Evolutionary conservation across 1,140 invertebrate genomes (phyloP).

Genomic region (Bombus superbus): DNA sequence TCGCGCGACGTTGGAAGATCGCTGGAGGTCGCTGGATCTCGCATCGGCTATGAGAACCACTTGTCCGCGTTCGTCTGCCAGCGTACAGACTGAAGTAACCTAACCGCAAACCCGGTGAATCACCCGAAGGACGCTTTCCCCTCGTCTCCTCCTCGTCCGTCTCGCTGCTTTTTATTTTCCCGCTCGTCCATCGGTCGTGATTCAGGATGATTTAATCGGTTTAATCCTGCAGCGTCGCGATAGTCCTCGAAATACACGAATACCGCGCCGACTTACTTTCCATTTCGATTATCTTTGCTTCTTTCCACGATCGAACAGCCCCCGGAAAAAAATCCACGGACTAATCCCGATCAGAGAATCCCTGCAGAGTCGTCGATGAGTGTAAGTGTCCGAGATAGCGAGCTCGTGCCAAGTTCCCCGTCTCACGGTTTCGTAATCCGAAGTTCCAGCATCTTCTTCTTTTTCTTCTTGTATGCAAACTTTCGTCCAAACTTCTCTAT

Average conservation of each 20-base stretch:
- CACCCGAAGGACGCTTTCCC: constrained; percentile 64
- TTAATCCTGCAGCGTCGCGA: constrained; percentile 29
- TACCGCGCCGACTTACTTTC: neutral
- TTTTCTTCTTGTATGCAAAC: neutral
- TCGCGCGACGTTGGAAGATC: neutral
- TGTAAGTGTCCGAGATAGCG: neutral
- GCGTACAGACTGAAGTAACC: constrained; percentile 50
- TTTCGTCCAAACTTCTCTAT: neutral
- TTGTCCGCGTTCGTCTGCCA: constrained; percentile 42
- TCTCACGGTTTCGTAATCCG: neutral
- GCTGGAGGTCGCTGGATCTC: constrained; percentile 5
- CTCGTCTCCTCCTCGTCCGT: constrained; percentile 31
- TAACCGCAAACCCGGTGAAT: constrained; percentile 74
- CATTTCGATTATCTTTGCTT: neutral
- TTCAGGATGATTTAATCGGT: constrained; percentile 41
- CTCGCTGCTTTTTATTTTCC: constrained; percentile 30
- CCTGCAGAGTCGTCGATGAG: neutral
- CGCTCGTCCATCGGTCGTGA: constrained; percentile 35
- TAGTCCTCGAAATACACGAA: neutral
- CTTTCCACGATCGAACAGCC: neutral
- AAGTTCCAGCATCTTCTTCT: neutral
- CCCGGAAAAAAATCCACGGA: neutral
- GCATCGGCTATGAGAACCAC: constrained; percentile 54
- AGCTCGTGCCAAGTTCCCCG: neutral
- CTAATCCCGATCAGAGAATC: constrained; percentile 15